A percentile compares a stretch with the other conserved stretches of the same genome.
Evolutionary conservation across 1,140 invertebrate species (phyloP).

Genomic region (Subanguina moxae): DNA sequence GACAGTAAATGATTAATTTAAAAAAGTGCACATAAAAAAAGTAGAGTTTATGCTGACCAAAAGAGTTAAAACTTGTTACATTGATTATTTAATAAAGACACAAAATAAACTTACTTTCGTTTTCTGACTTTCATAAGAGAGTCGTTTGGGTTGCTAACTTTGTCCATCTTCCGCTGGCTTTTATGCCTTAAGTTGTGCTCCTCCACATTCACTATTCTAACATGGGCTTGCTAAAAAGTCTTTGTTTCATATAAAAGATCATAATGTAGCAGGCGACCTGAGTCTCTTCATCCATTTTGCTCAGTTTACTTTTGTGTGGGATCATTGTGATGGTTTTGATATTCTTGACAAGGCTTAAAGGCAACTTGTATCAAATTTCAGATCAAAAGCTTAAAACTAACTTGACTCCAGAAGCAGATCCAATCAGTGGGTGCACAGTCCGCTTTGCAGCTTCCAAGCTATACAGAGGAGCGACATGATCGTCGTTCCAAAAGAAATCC

Average conservation of each 20-base stretch:
- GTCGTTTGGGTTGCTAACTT: slow-evolving; percentile 25
- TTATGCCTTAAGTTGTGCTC: slow-evolving; percentile 41
- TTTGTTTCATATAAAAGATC: background rate
- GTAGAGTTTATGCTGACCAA: too few relatives aligned
- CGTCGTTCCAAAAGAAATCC: slow-evolving; percentile 49
- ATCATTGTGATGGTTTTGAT: slow-evolving; percentile 48
- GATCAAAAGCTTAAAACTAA: slow-evolving; percentile 32
- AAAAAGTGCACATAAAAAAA: too few relatives aligned
- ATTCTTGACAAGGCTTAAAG: slow-evolving; percentile 50
- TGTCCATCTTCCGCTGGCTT: slow-evolving; percentile 19
- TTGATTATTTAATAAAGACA: background rate
- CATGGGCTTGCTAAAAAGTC: slow-evolving; percentile 31
- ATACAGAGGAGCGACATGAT: slow-evolving; percentile 52
- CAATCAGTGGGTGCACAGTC: slow-evolving; percentile 49
- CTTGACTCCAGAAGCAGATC: slow-evolving; percentile 51
- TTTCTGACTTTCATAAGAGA: slow-evolving; percentile 33
- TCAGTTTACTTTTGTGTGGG: slow-evolving; percentile 54
- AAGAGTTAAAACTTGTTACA: too few relatives aligned
- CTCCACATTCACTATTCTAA: slow-evolving; percentile 42
- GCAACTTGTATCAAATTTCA: slow-evolving; percentile 7
- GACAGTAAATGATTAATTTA: background rate
- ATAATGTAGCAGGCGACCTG: slow-evolving; percentile 26
- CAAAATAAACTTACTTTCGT: slow-evolving; percentile 29
- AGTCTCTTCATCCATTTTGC: slow-evolving; percentile 40
- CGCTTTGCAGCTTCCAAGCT: slow-evolving; percentile 49